Percentiles rank a stretch among this genome's conserved stretches.
These are phyloP conservation scores for Hydra vulgaris DNA, from an alignment of 30 jellyfish, hydroid and myxozoan species.

Conservation along the genomic window DNA sequence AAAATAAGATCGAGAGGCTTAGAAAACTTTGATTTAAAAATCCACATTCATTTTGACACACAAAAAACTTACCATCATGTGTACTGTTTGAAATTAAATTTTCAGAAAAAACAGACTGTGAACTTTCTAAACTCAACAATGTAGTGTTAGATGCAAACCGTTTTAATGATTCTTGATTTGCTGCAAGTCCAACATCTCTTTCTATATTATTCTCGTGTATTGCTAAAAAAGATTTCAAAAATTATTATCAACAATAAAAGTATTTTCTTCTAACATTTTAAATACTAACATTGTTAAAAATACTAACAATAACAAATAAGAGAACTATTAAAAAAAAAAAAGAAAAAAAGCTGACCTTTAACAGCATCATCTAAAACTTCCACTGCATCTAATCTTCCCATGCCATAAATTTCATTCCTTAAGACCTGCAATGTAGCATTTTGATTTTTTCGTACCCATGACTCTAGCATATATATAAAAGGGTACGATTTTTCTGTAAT, in stretches of 20 bases:
- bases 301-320: too few species aligned
- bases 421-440: conserved; percentile 27
- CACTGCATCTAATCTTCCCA: conserved; percentile 21
- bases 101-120: not conserved
- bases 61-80: not conserved
- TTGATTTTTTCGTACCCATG: conserved; percentile 14
- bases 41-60: not conserved
- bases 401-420: not conserved
- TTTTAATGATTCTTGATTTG: not conserved
- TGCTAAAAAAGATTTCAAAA: too few species aligned
- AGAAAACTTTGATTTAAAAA: not conserved
- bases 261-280: too few species aligned
- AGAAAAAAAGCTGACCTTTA: conserved; percentile 2
- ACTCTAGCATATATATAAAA: conserved; percentile 21
- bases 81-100: not conserved
- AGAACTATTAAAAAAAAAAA: too few species aligned
- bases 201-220: not conserved
- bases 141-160: not conserved
- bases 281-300: too few species aligned
- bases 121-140: not conserved
- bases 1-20: too few species aligned
- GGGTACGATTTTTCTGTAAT: conserved; percentile 2
- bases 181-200: not conserved
- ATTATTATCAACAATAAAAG: too few species aligned
- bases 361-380: conserved; percentile 13